phyloP scores from a whole-genome alignment of 2,888 invertebrate species.

The Aphidoletes aphidimyza region DNA sequence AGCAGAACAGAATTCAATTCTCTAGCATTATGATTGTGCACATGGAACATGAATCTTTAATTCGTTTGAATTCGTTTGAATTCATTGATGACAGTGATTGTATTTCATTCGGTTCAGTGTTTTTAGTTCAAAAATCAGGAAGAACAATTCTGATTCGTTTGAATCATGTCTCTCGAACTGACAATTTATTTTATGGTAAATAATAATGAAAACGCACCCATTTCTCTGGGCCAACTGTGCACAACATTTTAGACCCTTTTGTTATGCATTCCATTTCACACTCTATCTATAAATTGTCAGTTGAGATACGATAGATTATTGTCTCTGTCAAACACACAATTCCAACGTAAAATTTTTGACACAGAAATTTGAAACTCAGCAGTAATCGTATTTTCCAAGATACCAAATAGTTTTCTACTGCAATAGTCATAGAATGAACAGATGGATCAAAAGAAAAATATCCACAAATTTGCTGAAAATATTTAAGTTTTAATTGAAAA shows the following conservation, averaged over 20 bases:
- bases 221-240: background rate
- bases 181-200: too few relatives aligned
- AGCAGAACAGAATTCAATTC: background rate
- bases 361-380: background rate
- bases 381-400: background rate
- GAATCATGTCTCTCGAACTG: background rate
- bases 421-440: too few relatives aligned
- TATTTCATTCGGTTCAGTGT: background rate
- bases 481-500: constrained; percentile 24
- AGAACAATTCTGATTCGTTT: background rate
- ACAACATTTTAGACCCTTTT: background rate
- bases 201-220: background rate
- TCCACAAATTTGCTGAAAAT: background rate
- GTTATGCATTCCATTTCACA: background rate
- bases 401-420: background rate
- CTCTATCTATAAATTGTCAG: background rate
- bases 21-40: background rate
- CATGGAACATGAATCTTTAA: background rate
- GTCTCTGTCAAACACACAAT: background rate
- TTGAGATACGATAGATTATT: background rate
- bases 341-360: background rate
- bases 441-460: background rate
- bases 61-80: background rate
- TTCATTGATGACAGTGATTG: constrained; percentile 7
- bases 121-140: too few relatives aligned